phyloP scores from a whole-genome alignment of 2,113 vertebrate genomes.

The Ia io region DNA sequence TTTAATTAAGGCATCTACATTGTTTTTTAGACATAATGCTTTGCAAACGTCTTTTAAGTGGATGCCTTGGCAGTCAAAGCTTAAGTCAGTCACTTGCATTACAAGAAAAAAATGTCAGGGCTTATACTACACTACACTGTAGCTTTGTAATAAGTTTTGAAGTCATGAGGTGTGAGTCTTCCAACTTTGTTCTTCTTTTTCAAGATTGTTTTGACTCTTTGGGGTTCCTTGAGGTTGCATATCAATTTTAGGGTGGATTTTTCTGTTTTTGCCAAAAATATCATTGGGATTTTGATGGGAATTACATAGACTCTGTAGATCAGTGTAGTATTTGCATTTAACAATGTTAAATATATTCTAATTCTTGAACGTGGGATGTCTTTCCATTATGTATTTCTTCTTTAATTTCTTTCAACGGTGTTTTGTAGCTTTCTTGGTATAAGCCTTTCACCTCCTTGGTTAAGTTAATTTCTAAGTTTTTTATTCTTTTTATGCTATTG shows the following conservation, averaged over 20 bases:
- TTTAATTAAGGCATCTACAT: background rate
- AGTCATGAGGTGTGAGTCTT: background rate
- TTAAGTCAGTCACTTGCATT: background rate
- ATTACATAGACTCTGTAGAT: background rate
- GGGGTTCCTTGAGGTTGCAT: background rate
- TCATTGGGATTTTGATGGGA: background rate
- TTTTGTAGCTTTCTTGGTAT: background rate
- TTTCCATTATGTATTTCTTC: background rate
- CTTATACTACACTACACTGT: background rate
- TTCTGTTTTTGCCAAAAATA: background rate
- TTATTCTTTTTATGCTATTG: background rate
- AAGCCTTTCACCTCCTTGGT: background rate
- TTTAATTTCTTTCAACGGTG: background rate
- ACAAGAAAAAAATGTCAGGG: background rate
- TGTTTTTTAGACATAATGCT: background rate
- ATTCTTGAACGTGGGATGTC: background rate
- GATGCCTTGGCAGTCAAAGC: background rate
- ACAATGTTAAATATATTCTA: background rate
- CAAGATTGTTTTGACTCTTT: background rate
- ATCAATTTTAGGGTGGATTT: background rate
- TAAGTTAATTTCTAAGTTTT: constrained; percentile 1
- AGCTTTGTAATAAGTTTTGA: background rate
- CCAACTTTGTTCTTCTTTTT: background rate
- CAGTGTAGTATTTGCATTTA: background rate
- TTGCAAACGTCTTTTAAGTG: background rate